Percentiles rank a stretch among this genome's conserved stretches.
These are phyloP conservation scores for Lutjanus erythropterus DNA, from an alignment of 2,113 vertebrate species.

Conservation along the genomic window DNA sequence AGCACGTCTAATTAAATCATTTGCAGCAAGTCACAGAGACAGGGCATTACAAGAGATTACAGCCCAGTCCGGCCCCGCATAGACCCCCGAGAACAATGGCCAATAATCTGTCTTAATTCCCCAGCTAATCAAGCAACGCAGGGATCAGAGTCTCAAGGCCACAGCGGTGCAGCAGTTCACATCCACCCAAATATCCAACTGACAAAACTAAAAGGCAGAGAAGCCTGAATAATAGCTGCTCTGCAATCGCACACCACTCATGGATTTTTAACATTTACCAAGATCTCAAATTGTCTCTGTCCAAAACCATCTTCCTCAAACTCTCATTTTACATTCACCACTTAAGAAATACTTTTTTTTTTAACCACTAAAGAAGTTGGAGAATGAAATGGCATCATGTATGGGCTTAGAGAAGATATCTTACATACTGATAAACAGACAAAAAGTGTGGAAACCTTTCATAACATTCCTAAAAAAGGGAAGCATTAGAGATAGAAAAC, in stretches of 20 bases:
- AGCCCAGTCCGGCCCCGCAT: slow-evolving; percentile 45
- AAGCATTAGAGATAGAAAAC: too few relatives aligned
- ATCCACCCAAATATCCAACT: slow-evolving; percentile 43
- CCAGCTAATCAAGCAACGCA: slow-evolving; percentile 73
- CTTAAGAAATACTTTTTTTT: slow-evolving; percentile 22
- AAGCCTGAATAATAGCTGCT: slow-evolving; percentile 16
- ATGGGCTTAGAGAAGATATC: too few relatives aligned
- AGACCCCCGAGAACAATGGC: slow-evolving; percentile 74
- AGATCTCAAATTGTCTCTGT: slow-evolving; percentile 7
- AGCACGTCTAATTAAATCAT: slow-evolving; percentile 80
- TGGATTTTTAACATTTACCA: slow-evolving; percentile 34
- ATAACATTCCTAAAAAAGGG: too few relatives aligned
- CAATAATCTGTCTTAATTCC: slow-evolving; percentile 82
- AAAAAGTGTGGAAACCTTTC: too few relatives aligned
- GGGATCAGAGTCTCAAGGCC: slow-evolving; percentile 45
- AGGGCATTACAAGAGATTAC: slow-evolving; percentile 81
- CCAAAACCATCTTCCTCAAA: slow-evolving; percentile 19
- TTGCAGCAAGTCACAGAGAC: slow-evolving; percentile 72
- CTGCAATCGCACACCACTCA: slow-evolving; percentile 1
- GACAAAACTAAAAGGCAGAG: slow-evolving; percentile 37
- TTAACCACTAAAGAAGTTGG: slow-evolving; percentile 4
- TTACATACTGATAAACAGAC: too few relatives aligned
- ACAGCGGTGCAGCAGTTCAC: slow-evolving; percentile 39
- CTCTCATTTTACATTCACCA: slow-evolving; percentile 31
- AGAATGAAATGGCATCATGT: too few relatives aligned